A percentile compares a stretch with the other conserved stretches of the same genome.
These are phyloP conservation scores for Andricus grossulariae DNA, from an alignment of 1,140 invertebrate genomes.

Conservation along the genomic window DNA sequence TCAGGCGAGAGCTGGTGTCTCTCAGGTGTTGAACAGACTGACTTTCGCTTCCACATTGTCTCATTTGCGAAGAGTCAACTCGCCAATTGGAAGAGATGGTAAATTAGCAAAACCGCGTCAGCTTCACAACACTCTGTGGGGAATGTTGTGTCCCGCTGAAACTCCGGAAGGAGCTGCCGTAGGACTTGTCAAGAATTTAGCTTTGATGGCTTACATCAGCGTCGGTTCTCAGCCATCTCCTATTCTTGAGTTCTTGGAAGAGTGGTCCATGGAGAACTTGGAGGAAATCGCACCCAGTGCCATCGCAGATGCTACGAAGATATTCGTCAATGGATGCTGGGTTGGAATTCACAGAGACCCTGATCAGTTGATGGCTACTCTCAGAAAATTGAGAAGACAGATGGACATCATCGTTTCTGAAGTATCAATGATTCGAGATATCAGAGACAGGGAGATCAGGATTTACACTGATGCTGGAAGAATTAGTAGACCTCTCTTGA, in stretches of 20 bases:
- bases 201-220: constrained; percentile 61
- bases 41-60: constrained; percentile 60
- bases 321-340: constrained; percentile 63
- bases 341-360: constrained; percentile 62
- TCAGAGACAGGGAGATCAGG: constrained; percentile 59
- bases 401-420: constrained; percentile 63
- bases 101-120: constrained; percentile 63
- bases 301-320: constrained; percentile 57
- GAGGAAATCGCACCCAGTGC: constrained; percentile 59
- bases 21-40: constrained; percentile 60
- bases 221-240: constrained; percentile 59
- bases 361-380: constrained; percentile 58
- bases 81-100: constrained; percentile 60
- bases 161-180: constrained; percentile 61
- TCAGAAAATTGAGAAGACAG: constrained; percentile 59
- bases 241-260: constrained; percentile 63
- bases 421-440: constrained; percentile 61
- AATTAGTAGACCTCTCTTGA: constrained; percentile 60
- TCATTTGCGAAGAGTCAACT: constrained; percentile 58
- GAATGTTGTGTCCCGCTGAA: constrained; percentile 62
- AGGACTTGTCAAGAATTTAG: constrained; percentile 60
- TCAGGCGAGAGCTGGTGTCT: constrained; percentile 58
- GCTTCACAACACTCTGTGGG: constrained; percentile 61
- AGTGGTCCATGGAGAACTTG: constrained; percentile 62
- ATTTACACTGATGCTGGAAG: constrained; percentile 62